Base-by-base conservation (phyloP, 2,888 invertebrate species). In the Ypsolopha sequella region DNA sequence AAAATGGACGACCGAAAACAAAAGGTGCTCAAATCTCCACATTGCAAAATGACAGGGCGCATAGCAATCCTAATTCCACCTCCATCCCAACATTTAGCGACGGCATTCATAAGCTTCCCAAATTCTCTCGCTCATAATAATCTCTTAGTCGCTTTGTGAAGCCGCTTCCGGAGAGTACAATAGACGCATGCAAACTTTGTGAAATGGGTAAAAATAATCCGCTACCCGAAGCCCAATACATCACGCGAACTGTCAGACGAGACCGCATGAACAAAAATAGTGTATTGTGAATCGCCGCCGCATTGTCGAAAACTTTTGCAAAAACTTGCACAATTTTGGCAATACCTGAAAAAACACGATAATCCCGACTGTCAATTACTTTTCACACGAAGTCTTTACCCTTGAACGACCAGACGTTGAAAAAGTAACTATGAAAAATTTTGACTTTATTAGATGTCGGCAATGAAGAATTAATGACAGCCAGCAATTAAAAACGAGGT, bases 191-290 rank as follows among this genome's bases (percentile, higher is more conserved):
- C 81, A 77, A 85, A 85, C 80, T 82, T 84, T 63, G 79, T 81
- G 80, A 82, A 84, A 85, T 79, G 80, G 82, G 82, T 77, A 84
- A 82, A 85, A 84, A 85, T 86, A 86, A 85, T 84, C 84, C 80
- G 73, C 76, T 69, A 66, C 71, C 73, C 70, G 61, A 68, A 44
- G 71, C 65, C 77, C 80, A 85, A 86, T 86, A 85, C 85, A 85
- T 86, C 86, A 85, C 81, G 76, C 72, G 64, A 80, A 75, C 80
- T 86, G 85, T 82, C 85, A 85, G 79, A 72, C 57, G 73, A 73
- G 72, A 84, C 85, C 85, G 76, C 85, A 86, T 70, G 77, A 81
- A 82, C 85, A 82, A 82, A 84, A 86, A 85, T 84, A 85, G 66
- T 71, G 77, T 70, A 82, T 85, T 85, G 82, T 84, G 68, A 65